These are phyloP conservation scores for Bolinopsis microptera DNA, from an alignment of 37 sponge, comb jelly and placozoan genomes.

Conservation along the genomic window DNA sequence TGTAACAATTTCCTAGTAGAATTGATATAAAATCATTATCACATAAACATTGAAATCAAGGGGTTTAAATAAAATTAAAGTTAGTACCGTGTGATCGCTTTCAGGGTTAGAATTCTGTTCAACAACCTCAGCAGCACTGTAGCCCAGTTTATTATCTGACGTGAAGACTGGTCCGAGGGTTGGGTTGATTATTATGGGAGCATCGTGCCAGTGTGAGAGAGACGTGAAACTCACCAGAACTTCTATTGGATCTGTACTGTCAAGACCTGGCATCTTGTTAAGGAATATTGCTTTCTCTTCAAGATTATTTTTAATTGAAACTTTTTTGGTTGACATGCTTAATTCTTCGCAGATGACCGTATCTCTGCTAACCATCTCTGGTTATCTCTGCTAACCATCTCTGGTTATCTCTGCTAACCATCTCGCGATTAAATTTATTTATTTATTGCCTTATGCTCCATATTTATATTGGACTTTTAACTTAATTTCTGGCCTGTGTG, in stretches of 20 bases:
- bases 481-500: too few relatives aligned
- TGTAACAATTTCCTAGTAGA: not conserved
- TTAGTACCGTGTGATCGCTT: not conserved
- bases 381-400: too few relatives aligned
- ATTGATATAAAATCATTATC: too few relatives aligned
- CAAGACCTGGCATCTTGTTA: slow-evolving; percentile 72
- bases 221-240: slow-evolving; percentile 72
- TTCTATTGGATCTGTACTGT: slow-evolving; percentile 70
- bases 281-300: not conserved
- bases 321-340: too few relatives aligned
- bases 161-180: slow-evolving; percentile 50
- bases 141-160: slow-evolving; percentile 10
- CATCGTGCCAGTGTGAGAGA: slow-evolving; percentile 77
- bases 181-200: slow-evolving; percentile 24
- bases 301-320: not conserved
- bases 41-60: too few relatives aligned
- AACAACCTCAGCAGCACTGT: slow-evolving; percentile 32
- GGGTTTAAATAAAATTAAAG: too few relatives aligned
- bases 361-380: too few relatives aligned
- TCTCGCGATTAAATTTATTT: too few relatives aligned
- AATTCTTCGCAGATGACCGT: too few relatives aligned
- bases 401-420: too few relatives aligned
- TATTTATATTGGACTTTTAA: too few relatives aligned
- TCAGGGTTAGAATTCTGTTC: slow-evolving; percentile 65
- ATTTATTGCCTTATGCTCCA: too few relatives aligned